Conservation (phyloP, 2,797 vertebrate species). For the Nasua narica region DNA sequence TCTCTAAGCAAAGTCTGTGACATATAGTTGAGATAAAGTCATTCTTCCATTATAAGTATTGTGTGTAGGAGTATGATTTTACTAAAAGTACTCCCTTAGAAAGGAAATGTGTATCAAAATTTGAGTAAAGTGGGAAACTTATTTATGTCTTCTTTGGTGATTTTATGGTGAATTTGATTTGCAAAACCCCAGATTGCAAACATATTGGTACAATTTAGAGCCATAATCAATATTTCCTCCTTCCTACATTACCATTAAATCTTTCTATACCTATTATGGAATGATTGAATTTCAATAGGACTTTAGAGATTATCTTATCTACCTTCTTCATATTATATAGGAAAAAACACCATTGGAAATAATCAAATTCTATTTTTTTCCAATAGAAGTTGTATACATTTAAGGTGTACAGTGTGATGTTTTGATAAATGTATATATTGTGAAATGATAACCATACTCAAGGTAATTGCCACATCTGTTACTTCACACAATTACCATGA, state of each 20-base stretch:
- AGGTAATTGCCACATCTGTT: not conserved
- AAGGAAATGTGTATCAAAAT: not conserved
- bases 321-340: not conserved
- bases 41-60: not conserved
- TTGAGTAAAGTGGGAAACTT: not conserved
- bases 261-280: not conserved
- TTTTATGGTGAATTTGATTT: constrained; percentile 50
- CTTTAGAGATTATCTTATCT: not conserved
- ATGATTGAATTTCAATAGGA: constrained; percentile 33
- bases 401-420: not conserved
- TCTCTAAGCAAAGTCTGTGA: not conserved
- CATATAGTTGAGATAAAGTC: not conserved
- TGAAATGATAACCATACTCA: not conserved
- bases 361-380: not conserved
- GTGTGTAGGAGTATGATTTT: not conserved
- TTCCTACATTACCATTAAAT: constrained; percentile 22
- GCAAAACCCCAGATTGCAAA: not conserved
- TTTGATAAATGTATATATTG: not conserved
- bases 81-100: not conserved
- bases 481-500: not conserved
- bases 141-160: not conserved
- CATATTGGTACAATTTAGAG: constrained; percentile 12
- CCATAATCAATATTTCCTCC: constrained; percentile 6
- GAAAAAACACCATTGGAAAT: not conserved
- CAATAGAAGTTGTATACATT: not conserved